Evolutionary conservation across 2,888 invertebrate genomes (phyloP), one percentile per base, ranked within the genome.

Genomic region (Lochmaea capreae): DNA sequence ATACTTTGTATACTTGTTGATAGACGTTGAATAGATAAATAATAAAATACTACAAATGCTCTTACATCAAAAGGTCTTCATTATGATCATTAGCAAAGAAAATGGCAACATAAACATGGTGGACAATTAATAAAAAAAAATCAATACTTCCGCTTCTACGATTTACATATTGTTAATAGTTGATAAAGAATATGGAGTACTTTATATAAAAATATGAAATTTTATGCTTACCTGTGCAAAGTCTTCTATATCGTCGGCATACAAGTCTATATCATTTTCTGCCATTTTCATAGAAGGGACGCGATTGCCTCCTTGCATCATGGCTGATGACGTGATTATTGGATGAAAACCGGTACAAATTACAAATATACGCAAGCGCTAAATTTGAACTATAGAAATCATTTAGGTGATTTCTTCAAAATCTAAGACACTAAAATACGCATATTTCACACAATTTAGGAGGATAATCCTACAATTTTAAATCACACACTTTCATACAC

Each of bases 241-340:
- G 90, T 97, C 97, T 86, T 97, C 97, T 87, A 97, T 93, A 91
- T 97, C 97, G 87, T 97, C 97, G 82, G 95, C 96, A 89, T 98
- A 98, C 85, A 98, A 92, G 93, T 98, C 97, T 89, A 97, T 96
- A 90, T 97, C 97, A 90, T 95, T 94, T 90, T 97, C 97, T 90
- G 96, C 96, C 95, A 96, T 95, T 92, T 90, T 92, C 57, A 74
- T 61, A 58, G 79, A 74, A 71, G 78, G 71, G 74, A 76, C 75
- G 59, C 76, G 73, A 57, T 59, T 72, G 11, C 61, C 70, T 65
- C 69, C 67, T 68, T 71, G 67, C 65, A 76, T 71, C 69, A 68
- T 75, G 66, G 72, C 59, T 72, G 67, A 61, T 52, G 68, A 61
- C 68, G 68, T 65, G 12, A 14, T 16, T 12, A 26, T 26, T 42